Conservation (phyloP, 2,888 invertebrate genomes). For the Abrostola tripartita region DNA sequence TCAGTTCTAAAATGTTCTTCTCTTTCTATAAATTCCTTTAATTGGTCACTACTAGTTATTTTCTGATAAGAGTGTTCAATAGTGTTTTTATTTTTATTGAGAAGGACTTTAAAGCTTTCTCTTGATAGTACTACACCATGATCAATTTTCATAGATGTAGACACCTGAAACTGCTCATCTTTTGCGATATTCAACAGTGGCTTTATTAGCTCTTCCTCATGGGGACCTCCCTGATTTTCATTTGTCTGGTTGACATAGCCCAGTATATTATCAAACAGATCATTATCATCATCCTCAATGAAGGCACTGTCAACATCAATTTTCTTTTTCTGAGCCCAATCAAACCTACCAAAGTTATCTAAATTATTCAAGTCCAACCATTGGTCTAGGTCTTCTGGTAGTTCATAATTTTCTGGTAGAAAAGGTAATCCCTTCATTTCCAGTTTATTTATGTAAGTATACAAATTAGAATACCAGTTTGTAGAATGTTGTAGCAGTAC, state of each 20-base stretch:
- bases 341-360: slow-evolving; percentile 75
- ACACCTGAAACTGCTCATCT: slow-evolving; percentile 21
- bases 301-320: slow-evolving; percentile 61
- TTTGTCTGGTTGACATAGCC: slow-evolving; percentile 75
- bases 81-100: slow-evolving; percentile 32
- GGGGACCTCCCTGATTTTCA: slow-evolving; percentile 50
- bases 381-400: slow-evolving; percentile 81
- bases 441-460: slow-evolving; percentile 74
- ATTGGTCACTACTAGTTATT: slow-evolving; percentile 67
- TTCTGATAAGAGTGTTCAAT: slow-evolving; percentile 64
- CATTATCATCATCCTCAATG: slow-evolving; percentile 64
- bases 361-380: slow-evolving; percentile 86
- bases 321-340: slow-evolving; percentile 73
- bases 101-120: slow-evolving; percentile 46
- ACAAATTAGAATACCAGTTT: slow-evolving; percentile 84
- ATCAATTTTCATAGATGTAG: slow-evolving; percentile 55
- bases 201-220: slow-evolving; percentile 29
- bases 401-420: slow-evolving; percentile 77
- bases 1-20: slow-evolving; percentile 78
- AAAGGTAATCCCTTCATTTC: slow-evolving; percentile 81
- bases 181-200: slow-evolving; percentile 24
- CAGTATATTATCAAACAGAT: slow-evolving; percentile 72
- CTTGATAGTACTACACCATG: slow-evolving; percentile 66
- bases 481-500: slow-evolving; percentile 82
- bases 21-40: slow-evolving; percentile 72